Evolutionary conservation across 2,113 vertebrate species (phyloP).

Genomic region (Agelaius tricolor): DNA sequence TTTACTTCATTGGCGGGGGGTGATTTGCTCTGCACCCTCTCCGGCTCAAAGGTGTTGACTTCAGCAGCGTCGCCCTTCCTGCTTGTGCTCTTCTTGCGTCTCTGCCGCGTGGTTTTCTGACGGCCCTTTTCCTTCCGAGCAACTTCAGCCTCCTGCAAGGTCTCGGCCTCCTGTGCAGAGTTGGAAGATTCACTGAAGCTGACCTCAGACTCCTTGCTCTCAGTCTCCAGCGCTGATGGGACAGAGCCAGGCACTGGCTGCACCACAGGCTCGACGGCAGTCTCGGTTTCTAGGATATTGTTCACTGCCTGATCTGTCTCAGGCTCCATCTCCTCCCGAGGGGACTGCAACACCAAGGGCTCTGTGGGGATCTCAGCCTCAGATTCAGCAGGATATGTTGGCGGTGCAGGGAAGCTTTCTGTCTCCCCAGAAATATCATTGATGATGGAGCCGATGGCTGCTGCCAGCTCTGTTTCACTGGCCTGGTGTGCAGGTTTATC

Average conservation of each 20-base stretch:
- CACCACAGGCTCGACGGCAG: slow-evolving; percentile 39
- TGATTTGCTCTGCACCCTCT: slow-evolving; percentile 60
- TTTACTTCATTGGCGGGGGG: neutral
- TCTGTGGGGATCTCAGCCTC: slow-evolving; percentile 73
- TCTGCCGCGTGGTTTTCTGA: slow-evolving; percentile 81
- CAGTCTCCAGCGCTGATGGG: neutral
- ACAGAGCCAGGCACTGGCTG: neutral
- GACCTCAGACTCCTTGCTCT: slow-evolving; percentile 76
- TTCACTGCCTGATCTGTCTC: slow-evolving; percentile 82
- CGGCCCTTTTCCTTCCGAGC: slow-evolving; percentile 84
- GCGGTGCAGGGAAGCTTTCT: slow-evolving; percentile 83
- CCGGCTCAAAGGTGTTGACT: slow-evolving; percentile 58
- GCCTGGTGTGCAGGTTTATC: slow-evolving; percentile 90
- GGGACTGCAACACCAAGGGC: slow-evolving; percentile 69
- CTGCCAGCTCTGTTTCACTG: slow-evolving; percentile 94
- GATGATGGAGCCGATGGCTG: slow-evolving; percentile 97
- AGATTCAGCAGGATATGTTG: slow-evolving; percentile 69
- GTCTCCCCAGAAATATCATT: slow-evolving; percentile 86
- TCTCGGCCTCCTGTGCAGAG: slow-evolving; percentile 63
- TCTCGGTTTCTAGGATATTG: slow-evolving; percentile 76
- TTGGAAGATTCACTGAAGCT: slow-evolving; percentile 63
- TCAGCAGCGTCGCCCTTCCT: slow-evolving; percentile 73
- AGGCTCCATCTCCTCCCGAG: slow-evolving; percentile 83
- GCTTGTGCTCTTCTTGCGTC: slow-evolving; percentile 79
- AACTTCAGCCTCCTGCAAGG: slow-evolving; percentile 73